These are phyloP conservation scores for Dromius quadrimaculatus DNA, from an alignment of 2,888 invertebrate species.

Conservation along the genomic window DNA sequence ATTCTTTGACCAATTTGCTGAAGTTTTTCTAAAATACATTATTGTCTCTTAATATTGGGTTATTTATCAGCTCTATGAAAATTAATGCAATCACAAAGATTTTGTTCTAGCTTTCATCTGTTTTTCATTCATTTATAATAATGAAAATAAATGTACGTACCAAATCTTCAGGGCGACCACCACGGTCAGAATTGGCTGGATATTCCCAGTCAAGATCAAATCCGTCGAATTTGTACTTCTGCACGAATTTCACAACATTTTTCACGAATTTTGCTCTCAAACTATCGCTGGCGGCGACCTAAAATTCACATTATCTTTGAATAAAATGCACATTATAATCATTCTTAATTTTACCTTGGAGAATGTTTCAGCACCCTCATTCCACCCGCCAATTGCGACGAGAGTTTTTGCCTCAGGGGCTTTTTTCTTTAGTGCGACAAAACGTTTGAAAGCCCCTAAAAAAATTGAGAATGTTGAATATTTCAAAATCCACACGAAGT, in stretches of 20 bases:
- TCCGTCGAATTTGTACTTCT: conserved; percentile 75
- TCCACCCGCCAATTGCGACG: conserved; percentile 78
- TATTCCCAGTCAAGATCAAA: conserved; percentile 83
- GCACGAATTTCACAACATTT: conserved; percentile 70
- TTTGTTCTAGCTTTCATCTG: too few species aligned
- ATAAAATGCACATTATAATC: not conserved
- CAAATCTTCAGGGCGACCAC: conserved; percentile 67
- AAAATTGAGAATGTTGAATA: too few species aligned
- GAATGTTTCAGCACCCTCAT: conserved; percentile 65
- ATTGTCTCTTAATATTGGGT: too few species aligned
- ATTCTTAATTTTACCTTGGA: conserved; percentile 2
- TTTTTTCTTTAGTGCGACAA: not conserved
- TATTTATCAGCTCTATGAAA: too few species aligned
- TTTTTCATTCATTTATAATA: too few species aligned
- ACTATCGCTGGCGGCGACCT: conserved; percentile 65
- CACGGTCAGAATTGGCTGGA: conserved; percentile 69
- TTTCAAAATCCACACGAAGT: too few species aligned
- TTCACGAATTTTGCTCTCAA: conserved; percentile 70
- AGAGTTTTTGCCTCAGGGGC: conserved; percentile 70
- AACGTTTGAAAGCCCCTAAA: not conserved
- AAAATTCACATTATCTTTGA: conserved; percentile 22
- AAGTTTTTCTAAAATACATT: conserved; percentile 66
- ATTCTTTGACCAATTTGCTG: conserved; percentile 68
- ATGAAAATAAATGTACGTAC: not conserved
- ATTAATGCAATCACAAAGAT: too few species aligned